Evolutionary conservation across 2,888 invertebrate genomes (phyloP), one percentile per base, ranked within the genome.

Genomic region (Pimpla rufipes): DNA sequence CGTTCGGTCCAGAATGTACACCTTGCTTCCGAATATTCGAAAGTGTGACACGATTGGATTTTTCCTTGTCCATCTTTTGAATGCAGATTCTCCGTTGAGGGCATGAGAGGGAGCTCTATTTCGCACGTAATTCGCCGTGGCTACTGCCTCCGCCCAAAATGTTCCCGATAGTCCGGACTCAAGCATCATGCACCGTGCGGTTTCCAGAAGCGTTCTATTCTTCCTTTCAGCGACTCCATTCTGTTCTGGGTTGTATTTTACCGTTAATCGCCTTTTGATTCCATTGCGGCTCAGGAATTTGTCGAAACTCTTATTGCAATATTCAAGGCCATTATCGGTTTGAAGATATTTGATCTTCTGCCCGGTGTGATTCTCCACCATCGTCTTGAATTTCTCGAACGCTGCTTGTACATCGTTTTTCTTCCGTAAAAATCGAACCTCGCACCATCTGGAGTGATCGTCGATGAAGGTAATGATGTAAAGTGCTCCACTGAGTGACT

Each of bases 331-430:
- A 47, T 71, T 68, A 37, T 79, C 79, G 1, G 62, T 37, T 23
- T 55, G 77, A 35, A 77, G 35, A 13, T 16, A 21, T 40, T 77
- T 77, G 42, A 77, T 68, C 35, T 70, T 78, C 29, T n/a, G 42
- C 5, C 68, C 78, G 11, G 70, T 78, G 47, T 86, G 85, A 59
- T 85, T 88, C 78, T 87, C 86, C 8, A 86, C 79, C 13, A 81
- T 64, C 5, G 66, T 29, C 47, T 64, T 59, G 8, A 57, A 78
- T 13, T 57, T 45, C 23, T 70, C 13, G 42, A 78, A 67, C 13
- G 40, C 40, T 18, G 4, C 66, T 8, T 79, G 4, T 0, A 74
- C 70, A 1, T 83, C 74, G 23, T 21, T 70, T 45, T 83, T 81
- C 6, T 62, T 55, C 2, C 21, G 35, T 40, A 80, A 11, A 11